Evolutionary conservation across 2,797 vertebrate genomes (phyloP), one percentile per base, ranked within the genome.

Genomic region (Sylvilagus floridanus): DNA sequence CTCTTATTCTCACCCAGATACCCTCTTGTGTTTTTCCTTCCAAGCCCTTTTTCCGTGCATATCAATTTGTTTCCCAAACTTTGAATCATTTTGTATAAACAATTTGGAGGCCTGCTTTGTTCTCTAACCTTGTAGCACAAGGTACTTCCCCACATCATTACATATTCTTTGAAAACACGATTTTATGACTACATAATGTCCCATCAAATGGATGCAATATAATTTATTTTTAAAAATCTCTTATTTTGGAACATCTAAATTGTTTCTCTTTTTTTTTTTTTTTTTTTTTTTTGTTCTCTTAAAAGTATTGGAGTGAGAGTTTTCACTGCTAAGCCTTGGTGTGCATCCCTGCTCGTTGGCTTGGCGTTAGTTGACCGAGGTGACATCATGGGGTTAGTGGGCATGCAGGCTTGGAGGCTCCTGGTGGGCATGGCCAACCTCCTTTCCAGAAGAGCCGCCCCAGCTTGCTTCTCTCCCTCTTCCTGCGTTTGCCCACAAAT

Each of bases 131-230:
- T 94, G 76, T 63, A 94, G 73, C 81, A 37, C 82, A 84, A 88
- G 82, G 65, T 78, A 94, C 93, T 90, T 91, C 81, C 68, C 86
- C 71, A 75, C 2, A 1, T 93, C 91, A 90, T 95, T 92, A 96
- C 91, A 85, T 93, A 91, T 93, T 90, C 87, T 95, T 95, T 84
- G 81, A 91, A 96, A 96, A 91, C 69, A 82, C 84, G 86, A 89
- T 94, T 95, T 90, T 93, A 90, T 91, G 73, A 52, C 72, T 84
- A 84, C 90, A 92, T 93, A 93, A 88, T 95, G 81, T 91, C 95
- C 88, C 77, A 66, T 66, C 86, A 93, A 69, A 72, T 92, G 65
- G 69, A 91, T 88, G 50, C 68, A 60, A 76, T 76, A 83, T 87
- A 66, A 88, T 92, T 96, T 92, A 92, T 94, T 95, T 57, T 89